Conservation (phyloP, 2,113 vertebrate genomes). For the Cottus gobio region DNA sequence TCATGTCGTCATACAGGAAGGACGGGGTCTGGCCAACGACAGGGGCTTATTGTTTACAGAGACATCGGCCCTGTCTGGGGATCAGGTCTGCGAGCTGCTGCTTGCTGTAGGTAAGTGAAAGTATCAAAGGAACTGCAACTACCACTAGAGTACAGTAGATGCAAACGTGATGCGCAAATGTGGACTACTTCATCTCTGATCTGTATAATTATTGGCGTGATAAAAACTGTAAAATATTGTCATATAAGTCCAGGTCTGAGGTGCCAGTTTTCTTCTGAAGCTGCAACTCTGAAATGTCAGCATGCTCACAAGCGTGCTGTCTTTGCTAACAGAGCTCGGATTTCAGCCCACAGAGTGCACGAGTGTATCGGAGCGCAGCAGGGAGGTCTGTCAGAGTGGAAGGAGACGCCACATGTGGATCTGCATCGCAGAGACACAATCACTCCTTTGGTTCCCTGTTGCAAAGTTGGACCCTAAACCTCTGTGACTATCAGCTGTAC, state of each 20-base stretch:
- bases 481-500: neutral
- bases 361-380: slow-evolving; percentile 27
- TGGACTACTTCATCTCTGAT: neutral
- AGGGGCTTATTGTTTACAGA: slow-evolving; percentile 81
- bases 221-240: neutral
- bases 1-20: slow-evolving; percentile 76
- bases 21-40: slow-evolving; percentile 76
- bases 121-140: neutral
- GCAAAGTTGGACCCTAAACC: slow-evolving; percentile 45
- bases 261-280: neutral
- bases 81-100: slow-evolving; percentile 79
- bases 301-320: neutral
- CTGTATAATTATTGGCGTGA: neutral
- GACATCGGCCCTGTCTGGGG: slow-evolving; percentile 82
- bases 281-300: neutral
- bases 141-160: slow-evolving; percentile 62
- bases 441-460: slow-evolving; percentile 54
- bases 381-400: slow-evolving; percentile 59
- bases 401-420: slow-evolving; percentile 28
- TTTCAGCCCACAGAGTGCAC: slow-evolving; percentile 70
- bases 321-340: slow-evolving; percentile 19
- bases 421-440: neutral
- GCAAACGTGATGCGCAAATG: neutral
- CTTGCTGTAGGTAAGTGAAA: slow-evolving; percentile 74
- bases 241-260: neutral